Conservation (phyloP, 2,888 invertebrate species). For the Harmothoe impar region DNA sequence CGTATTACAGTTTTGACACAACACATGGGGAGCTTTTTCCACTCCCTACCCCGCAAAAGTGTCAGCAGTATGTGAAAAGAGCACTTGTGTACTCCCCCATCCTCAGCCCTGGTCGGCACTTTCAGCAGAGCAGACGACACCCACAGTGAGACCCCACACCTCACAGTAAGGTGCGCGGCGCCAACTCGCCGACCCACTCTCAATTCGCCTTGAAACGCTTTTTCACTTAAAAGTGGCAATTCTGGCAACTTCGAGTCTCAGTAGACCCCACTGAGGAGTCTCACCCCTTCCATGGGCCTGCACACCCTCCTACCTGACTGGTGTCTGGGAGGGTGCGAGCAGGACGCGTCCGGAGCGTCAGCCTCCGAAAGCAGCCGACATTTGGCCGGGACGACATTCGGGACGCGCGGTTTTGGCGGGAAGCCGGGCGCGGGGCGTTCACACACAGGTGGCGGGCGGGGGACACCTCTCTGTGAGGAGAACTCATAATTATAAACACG, state of each 20-base stretch:
- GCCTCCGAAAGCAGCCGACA: conserved; percentile 7
- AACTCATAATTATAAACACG: conserved; percentile 35
- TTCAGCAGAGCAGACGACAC: background rate
- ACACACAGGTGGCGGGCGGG: background rate
- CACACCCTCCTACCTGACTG: background rate
- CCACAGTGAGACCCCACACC: background rate
- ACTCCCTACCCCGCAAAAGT: no score
- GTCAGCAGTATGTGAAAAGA: no score
- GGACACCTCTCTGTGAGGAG: background rate
- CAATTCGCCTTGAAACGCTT: background rate
- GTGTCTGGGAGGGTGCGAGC: background rate
- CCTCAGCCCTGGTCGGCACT: background rate
- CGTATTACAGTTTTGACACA: no score
- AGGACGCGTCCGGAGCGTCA: background rate
- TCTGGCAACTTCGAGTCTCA: background rate
- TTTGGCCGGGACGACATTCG: background rate
- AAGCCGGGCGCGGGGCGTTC: background rate
- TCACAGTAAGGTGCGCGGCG: background rate
- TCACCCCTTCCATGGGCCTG: background rate
- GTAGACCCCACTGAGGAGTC: background rate
- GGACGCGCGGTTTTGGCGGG: conserved; percentile 8
- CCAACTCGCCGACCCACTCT: background rate
- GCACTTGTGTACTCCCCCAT: no score
- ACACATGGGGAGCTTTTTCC: no score
- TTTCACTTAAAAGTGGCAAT: conserved; percentile 17